Percentiles rank a stretch among this genome's conserved stretches.
Conservation (phyloP, 2,113 vertebrate genomes). For the Dipodomys merriami region DNA sequence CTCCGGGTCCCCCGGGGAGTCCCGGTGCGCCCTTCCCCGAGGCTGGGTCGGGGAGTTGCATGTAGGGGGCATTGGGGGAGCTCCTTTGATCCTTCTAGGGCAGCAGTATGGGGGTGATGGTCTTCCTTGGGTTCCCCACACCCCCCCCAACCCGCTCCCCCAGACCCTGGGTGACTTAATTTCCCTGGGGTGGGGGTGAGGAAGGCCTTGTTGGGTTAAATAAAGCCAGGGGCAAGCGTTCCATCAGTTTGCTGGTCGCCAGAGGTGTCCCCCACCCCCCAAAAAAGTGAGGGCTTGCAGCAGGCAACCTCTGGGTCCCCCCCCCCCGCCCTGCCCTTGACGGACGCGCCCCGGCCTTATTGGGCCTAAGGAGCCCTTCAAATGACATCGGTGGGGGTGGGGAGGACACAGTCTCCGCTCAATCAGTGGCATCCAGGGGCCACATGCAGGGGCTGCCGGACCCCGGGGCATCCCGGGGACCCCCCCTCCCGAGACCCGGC, state of each 20-base stretch:
- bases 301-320: neutral
- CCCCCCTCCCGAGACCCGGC: neutral
- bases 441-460: neutral
- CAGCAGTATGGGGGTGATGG: no score
- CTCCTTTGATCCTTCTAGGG: no score
- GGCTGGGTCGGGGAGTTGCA: neutral
- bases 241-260: neutral
- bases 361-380: neutral
- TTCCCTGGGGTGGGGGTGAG: neutral
- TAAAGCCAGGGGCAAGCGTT: neutral
- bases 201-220: neutral
- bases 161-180: neutral
- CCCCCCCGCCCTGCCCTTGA: no score
- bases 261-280: neutral
- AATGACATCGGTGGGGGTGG: no score
- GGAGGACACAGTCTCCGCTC: neutral
- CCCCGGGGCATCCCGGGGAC: neutral
- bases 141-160: neutral
- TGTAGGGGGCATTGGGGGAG: neutral
- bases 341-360: neutral
- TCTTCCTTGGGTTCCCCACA: no score
- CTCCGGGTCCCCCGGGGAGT: constrained; percentile 57
- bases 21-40: neutral
- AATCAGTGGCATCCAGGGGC: neutral
- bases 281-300: neutral